Percentiles rank a stretch among this genome's conserved stretches.
phyloP scores from a whole-genome alignment of 2,797 vertebrate genomes.

The Sus cebifrons region DNA sequence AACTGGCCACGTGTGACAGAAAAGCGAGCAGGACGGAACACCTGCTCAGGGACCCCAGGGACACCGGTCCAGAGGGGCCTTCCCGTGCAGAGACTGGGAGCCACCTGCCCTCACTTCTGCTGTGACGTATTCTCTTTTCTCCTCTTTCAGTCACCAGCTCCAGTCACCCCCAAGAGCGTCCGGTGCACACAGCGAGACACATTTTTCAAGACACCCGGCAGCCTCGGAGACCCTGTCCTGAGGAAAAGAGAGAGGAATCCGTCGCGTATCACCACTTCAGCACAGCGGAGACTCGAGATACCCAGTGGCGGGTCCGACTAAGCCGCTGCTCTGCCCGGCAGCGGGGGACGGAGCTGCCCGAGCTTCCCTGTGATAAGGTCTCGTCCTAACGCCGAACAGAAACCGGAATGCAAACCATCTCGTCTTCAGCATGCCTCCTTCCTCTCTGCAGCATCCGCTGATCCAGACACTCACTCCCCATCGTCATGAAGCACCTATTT shows the following conservation, averaged over 20 bases:
- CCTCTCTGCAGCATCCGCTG: neutral
- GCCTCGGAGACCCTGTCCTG: conserved; percentile 88
- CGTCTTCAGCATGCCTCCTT: conserved; percentile 31
- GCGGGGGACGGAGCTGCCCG: conserved; percentile 25
- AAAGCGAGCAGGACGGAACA: neutral
- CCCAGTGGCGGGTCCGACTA: conserved; percentile 90
- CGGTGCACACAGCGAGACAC: conserved; percentile 88
- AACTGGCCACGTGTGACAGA: neutral
- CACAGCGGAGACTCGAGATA: conserved; percentile 96
- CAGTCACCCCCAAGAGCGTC: conserved; percentile 93
- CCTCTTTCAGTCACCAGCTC: conserved; percentile 90
- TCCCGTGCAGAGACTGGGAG: neutral
- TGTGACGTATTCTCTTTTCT: neutral
- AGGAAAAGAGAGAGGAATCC: conserved; percentile 90
- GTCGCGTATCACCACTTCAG: conserved; percentile 90
- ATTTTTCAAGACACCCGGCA: conserved; percentile 97
- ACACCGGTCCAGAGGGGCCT: neutral
- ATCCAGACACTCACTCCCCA: conserved; percentile 72
- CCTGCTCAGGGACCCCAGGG: neutral
- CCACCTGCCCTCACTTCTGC: neutral
- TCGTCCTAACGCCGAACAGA: conserved; percentile 28
- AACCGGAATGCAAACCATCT: neutral
- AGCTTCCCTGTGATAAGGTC: neutral
- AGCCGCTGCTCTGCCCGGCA: neutral
- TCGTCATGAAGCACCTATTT: conserved; percentile 65